Base-by-base conservation (phyloP, 2,113 vertebrate species). In the Planiliza haematocheilus region DNA sequence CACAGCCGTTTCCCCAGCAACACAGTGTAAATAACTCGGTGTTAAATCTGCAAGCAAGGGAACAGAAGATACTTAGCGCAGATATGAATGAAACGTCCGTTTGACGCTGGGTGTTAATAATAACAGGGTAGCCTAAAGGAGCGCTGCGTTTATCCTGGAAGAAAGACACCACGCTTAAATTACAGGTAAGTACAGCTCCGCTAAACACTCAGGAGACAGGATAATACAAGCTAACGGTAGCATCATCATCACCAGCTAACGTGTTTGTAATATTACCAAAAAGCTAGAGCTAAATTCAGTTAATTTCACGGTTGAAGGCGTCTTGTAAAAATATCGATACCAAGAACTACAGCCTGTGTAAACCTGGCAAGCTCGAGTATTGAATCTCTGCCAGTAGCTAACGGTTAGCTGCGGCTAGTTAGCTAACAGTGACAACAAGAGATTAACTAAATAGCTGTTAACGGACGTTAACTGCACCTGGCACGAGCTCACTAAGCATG, bases 1-100 rank as follows among this genome's bases (percentile, higher is more conserved):
- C 49, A 6, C 36, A 1, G 10, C 43, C 68, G 92, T 93, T 68
- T 84, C 93, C 24, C 76, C 74, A 85, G 92, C 93, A 93, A 93
- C 93, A 61, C 58, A 8, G 71, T 83, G 91, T 91, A 89, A 88
- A 88, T 89, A 86, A 80, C 45, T 12, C 6, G 13, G 20, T 36
- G n/a, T 34, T 18, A 30, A 30, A 30, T 30, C 24, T 30, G 24
- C 24, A 30, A 30, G 24, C 24, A 30, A 7, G 24, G 11, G 58
- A 62, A 60, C 49, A 41, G 21, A 46, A 48, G 9, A 41, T 45
- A 55, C 18, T 2, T 2, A n/a, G 12, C 21, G 2, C 46, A 73
- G 65, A 64, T 50, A 89, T 88, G 49, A 83, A 81, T 87, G 62
- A 83, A 70, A 68, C 56, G 1, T 13, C 12, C 14, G 11, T 45